Conservation (phyloP, 2,113 vertebrate species). For the Clarias batrachus region DNA sequence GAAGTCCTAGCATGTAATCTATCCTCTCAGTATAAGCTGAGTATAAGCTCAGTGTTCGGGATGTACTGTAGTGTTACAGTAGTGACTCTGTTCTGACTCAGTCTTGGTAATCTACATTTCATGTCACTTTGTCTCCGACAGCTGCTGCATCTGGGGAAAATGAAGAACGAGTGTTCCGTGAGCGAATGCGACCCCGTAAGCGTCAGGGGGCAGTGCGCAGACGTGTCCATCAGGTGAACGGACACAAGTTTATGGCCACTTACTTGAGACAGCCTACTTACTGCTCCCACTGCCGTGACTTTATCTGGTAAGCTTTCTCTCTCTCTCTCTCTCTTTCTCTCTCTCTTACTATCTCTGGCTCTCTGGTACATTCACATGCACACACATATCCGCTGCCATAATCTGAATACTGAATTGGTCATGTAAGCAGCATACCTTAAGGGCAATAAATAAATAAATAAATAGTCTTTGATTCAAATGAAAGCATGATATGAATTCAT, state of each 20-base stretch:
- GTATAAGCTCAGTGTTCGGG: neutral
- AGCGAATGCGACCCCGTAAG: conserved; percentile 91
- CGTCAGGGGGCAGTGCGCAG: conserved; percentile 93
- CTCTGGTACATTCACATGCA: neutral
- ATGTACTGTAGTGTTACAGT: neutral
- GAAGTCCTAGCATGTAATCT: neutral
- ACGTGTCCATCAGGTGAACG: conserved; percentile 96
- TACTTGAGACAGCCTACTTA: conserved; percentile 97
- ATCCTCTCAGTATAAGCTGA: too few relatives aligned
- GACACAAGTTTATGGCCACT: conserved; percentile 99
- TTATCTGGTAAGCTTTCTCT: conserved; percentile 85
- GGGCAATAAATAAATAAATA: neutral
- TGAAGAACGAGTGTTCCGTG: conserved; percentile 95
- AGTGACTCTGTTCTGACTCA: neutral
- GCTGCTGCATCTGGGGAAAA: conserved; percentile 86
- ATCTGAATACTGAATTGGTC: neutral
- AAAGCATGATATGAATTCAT: neutral
- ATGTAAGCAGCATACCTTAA: neutral
- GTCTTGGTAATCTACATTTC: neutral
- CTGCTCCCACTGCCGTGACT: conserved; percentile 96
- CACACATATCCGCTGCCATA: neutral
- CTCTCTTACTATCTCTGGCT: neutral
- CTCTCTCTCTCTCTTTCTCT: neutral
- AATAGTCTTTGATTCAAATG: neutral
- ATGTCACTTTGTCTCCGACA: conserved; percentile 31